Conservation (phyloP, 1,140 invertebrate genomes). For the Grapholita molesta region DNA sequence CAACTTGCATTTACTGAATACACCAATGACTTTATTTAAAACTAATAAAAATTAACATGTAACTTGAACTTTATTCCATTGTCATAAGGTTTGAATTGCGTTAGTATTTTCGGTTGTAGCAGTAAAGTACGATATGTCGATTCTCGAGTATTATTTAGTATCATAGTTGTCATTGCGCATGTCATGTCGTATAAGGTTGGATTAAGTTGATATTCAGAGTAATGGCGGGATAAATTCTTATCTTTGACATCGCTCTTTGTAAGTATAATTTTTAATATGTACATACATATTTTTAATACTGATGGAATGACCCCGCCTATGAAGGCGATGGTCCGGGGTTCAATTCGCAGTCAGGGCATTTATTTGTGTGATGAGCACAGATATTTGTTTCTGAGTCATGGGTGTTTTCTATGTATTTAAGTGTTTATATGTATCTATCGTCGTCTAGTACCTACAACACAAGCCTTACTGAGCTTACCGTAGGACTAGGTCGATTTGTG, state of each 20-base stretch:
- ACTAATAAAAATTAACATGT: background rate
- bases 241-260: background rate
- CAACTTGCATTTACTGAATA: background rate
- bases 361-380: no score
- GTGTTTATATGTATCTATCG: no score
- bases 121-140: background rate
- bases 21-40: conserved; percentile 6
- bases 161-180: background rate
- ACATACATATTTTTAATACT: no score
- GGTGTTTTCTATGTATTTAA: no score
- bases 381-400: no score
- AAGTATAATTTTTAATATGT: no score
- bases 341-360: no score
- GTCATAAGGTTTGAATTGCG: background rate
- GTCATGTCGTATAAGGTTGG: background rate
- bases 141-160: background rate
- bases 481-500: no score
- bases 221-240: conserved; percentile 2
- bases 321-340: no score
- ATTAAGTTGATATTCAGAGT: conserved; percentile 4
- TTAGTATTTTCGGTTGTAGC: background rate
- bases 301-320: no score
- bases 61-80: background rate
- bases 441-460: no score
- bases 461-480: no score